phyloP scores from a whole-genome alignment of 2,797 vertebrate species.

The Anniella stebbinsi region DNA sequence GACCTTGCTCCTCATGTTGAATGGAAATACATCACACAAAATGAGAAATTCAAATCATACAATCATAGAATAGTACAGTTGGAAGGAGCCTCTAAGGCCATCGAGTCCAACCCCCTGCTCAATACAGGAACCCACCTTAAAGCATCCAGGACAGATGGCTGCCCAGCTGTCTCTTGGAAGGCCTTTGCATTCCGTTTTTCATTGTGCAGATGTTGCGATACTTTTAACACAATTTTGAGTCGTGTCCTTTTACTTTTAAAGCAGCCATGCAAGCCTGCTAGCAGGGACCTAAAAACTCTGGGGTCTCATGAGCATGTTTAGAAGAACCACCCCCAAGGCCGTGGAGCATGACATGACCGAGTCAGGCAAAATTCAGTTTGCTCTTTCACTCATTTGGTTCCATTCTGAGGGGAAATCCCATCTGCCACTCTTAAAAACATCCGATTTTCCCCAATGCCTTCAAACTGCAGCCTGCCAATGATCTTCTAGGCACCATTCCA shows the following conservation, averaged over 20 bases:
- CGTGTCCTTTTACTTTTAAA: background rate
- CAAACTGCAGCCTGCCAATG: no score
- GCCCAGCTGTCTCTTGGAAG: no score
- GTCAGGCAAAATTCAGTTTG: background rate
- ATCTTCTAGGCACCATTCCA: background rate
- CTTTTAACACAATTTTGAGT: background rate
- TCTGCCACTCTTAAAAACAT: background rate
- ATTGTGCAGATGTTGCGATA: background rate
- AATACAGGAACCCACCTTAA: no score
- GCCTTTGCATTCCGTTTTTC: background rate
- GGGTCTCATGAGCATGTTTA: background rate
- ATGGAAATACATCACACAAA: background rate
- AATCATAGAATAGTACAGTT: background rate
- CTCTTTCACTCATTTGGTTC: background rate
- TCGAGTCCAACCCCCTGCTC: no score
- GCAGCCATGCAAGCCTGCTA: no score
- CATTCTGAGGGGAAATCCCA: background rate
- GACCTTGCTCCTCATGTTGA: background rate
- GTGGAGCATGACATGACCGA: background rate
- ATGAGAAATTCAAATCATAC: background rate
- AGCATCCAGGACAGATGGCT: no score
- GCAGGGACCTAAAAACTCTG: background rate
- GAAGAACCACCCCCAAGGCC: background rate
- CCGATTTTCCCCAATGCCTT: background rate
- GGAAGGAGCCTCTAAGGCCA: no score